phyloP scores from a whole-genome alignment of 2,888 invertebrate species.

The Rotaria magnacalcarata region DNA sequence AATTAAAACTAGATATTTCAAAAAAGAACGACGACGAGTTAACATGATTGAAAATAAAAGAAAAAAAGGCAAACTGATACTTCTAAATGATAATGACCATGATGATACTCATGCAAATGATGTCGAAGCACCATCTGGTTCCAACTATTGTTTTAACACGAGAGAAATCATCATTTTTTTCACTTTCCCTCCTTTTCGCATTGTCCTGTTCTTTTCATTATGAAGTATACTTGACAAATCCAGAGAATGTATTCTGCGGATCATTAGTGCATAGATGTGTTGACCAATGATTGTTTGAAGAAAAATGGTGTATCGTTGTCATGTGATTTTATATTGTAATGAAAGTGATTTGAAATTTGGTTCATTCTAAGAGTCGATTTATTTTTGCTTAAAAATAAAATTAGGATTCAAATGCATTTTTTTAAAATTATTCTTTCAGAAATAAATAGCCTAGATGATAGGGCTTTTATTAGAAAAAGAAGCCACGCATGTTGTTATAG shows the following conservation, averaged over 20 bases:
- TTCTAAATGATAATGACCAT: background rate
- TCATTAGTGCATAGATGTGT: background rate
- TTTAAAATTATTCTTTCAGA: background rate
- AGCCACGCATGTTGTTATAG: too few relatives aligned
- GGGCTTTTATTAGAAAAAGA: too few relatives aligned
- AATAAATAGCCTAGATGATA: too few relatives aligned
- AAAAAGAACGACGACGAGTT: background rate
- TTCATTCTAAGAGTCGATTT: background rate
- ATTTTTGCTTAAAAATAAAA: background rate
- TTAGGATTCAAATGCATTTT: background rate
- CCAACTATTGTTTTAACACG: background rate
- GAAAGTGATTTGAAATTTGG: background rate
- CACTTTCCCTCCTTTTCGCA: background rate
- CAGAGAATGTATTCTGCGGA: background rate
- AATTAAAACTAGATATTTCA: slow-evolving; percentile 4
- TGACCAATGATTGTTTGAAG: background rate
- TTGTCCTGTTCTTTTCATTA: background rate
- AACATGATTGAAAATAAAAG: background rate
- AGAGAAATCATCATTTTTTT: background rate
- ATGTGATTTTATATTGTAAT: background rate
- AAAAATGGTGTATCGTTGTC: background rate
- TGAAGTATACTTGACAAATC: background rate
- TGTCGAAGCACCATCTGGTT: background rate
- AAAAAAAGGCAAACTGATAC: background rate
- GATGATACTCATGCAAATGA: background rate